Evolutionary conservation across 2,113 vertebrate genomes (phyloP), one percentile per base, ranked within the genome.

Genomic region (Cyprinus carpio): DNA sequence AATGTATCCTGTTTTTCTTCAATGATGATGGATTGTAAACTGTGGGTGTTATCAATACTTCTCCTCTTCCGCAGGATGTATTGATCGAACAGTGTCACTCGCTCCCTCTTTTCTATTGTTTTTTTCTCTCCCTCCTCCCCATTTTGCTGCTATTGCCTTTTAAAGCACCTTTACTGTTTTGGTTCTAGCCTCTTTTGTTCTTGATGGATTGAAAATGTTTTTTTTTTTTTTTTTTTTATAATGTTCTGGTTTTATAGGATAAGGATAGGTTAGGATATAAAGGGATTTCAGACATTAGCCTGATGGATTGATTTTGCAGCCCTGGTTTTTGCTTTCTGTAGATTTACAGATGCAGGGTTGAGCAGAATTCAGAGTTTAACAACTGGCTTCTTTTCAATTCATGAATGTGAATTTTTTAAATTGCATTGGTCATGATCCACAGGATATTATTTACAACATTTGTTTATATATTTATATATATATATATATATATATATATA

Each of bases 71-170:
- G 2, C 27, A 77, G 29, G 54, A 77, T 54, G 25, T 87, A 87
- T 77, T 51, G 81, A 86, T 83, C 13, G 3, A 9, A 62, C 7
- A 20, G 31, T 81, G 2, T 27, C 64, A 34, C 46, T 51, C 46
- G 8, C 3, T 25, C 7, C 27, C 23, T 31, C 2, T 46, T 12
- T 40, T 27, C 10, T 43, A 16, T 18, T 25, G 8, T 51, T 16
- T 4, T 18, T 40, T 15, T 29, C 4, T 16, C 4, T 69, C 29
- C 34, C 20, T 8, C 54, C 43, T 2, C 37, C 29, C 29, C 3
- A 16, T 85, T 87, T 84, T 60, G 86, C 86, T 89, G 82, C 87
- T 89, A 86, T 23, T 82, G 80, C 75, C 40, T 86, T 74, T 56
- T 80, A 58, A 83, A 83, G 82, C 86, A 90, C 86, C 64, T 86